Evolutionary conservation across 2,888 invertebrate species (phyloP), one percentile per base, ranked within the genome.

Genomic region (Papilio gigon): DNA sequence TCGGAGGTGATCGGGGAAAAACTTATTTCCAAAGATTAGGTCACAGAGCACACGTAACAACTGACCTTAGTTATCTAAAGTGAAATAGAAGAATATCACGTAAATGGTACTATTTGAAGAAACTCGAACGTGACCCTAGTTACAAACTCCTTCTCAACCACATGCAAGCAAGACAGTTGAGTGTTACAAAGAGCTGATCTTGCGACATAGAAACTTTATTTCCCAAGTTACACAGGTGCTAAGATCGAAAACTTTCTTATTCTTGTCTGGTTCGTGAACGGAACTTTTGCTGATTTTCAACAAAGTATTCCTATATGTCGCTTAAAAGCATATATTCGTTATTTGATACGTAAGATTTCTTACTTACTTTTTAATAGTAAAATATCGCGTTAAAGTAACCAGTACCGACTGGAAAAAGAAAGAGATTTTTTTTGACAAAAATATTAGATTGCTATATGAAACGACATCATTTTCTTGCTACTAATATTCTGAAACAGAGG

Each of bases 181-280:
- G 17, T n/a, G 53, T 56, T 50, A 67, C 35, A 61, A 37, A 47
- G 67, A 50, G 47, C 61, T 61, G 37, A 60, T 61, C 35, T 61
- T 62, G 50, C 53, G 22, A 62, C 17, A 33, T 30, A 22, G 40
- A 20, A 67, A 67, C 27, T 61, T 67, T 62, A 40, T 53, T 37
- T 33, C 40, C 56, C 40, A 65, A 58, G 27, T 65, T 58, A 56
- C 53, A 30, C 53, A 56, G 53, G 53, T 56, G 53, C 30, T 56
- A 56, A 56, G 53, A 56, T 56, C 11, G 22, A 20, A 56, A 67
- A 67, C 53, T 62, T 67, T 53, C 61, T 67, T 67, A 53, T 61
- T 12, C 60, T 20, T 61, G 37, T 37, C 60, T 40, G 22, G 33
- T 56, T 56, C 42, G 11, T 40, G 35, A 67, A 42, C 33, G 27